Conservation (phyloP, 2,888 invertebrate species). For the Ommatoiulus sabulosus region DNA sequence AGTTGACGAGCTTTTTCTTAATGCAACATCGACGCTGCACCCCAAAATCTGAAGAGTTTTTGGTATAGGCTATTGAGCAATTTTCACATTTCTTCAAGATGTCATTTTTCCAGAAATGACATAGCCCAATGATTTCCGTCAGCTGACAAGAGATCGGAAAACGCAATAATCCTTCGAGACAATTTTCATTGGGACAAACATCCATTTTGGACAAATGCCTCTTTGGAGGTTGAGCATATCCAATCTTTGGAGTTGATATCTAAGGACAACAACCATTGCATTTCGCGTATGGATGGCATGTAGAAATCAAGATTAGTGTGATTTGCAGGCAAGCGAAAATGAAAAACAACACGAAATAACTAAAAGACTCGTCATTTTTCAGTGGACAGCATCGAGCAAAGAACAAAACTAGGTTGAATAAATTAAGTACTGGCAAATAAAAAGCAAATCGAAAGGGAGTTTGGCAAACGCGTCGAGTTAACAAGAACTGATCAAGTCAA, state of each 20-base stretch:
- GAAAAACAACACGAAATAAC: conserved; percentile 40
- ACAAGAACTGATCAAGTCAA: not conserved
- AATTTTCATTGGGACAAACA: no score
- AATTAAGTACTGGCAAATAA: conserved; percentile 35
- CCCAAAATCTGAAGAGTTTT: no score
- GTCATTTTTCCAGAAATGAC: no score
- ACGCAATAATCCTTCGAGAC: no score
- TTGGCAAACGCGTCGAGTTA: not conserved
- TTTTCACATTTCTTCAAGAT: no score
- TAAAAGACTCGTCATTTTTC: conserved; percentile 45
- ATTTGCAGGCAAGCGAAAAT: conserved; percentile 46
- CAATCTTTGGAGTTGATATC: not conserved
- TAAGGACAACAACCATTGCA: not conserved
- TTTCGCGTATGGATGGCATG: not conserved
- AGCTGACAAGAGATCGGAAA: not conserved
- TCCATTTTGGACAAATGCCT: no score
- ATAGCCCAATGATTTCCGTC: no score
- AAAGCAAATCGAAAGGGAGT: conserved; percentile 21
- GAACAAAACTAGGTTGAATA: conserved; percentile 38
- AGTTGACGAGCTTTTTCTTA: no score
- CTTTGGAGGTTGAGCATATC: no score
- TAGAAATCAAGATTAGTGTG: conserved; percentile 45
- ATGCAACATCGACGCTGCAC: no score
- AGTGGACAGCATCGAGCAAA: conserved; percentile 44
- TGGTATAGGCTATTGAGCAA: no score